These are phyloP conservation scores for Pocillopora grandis DNA, from an alignment of 92 coral and sea anemone species.

Conservation along the genomic window DNA sequence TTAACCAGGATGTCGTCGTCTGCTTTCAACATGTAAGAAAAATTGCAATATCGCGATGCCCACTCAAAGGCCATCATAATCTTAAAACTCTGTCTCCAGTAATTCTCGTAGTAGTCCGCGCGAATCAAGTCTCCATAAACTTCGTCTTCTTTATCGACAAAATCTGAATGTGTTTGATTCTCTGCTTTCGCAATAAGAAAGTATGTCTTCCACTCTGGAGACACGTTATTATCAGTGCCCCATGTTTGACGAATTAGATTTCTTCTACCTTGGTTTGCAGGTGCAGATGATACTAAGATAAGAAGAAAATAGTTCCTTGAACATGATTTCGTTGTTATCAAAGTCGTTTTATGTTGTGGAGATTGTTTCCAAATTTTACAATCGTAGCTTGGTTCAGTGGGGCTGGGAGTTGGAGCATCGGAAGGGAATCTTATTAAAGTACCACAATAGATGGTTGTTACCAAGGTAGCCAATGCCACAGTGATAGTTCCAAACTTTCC, in stretches of 20 bases:
- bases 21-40: not conserved
- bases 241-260: constrained; percentile 20
- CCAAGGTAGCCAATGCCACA: not conserved
- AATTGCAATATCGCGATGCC: constrained; percentile 23
- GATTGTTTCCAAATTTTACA: constrained; percentile 16
- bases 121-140: constrained; percentile 19
- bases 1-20: constrained; percentile 12
- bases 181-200: constrained; percentile 2
- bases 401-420: not conserved
- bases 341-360: constrained; percentile 1
- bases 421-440: not conserved
- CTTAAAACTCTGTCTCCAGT: constrained; percentile 14
- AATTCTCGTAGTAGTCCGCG: constrained; percentile 1
- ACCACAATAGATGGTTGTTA: not conserved
- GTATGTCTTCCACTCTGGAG: constrained; percentile 19
- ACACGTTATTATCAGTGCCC: not conserved
- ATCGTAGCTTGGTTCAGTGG: not conserved
- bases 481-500: too few relatives aligned
- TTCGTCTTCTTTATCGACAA: not conserved
- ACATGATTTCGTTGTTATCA: constrained; percentile 7
- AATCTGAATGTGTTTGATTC: constrained; percentile 3
- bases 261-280: constrained; percentile 10
- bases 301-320: constrained; percentile 1
- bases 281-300: constrained; percentile 15
- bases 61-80: constrained; percentile 26